phyloP scores from a whole-genome alignment of 1,140 invertebrate genomes.

The Plutomurus gul region DNA sequence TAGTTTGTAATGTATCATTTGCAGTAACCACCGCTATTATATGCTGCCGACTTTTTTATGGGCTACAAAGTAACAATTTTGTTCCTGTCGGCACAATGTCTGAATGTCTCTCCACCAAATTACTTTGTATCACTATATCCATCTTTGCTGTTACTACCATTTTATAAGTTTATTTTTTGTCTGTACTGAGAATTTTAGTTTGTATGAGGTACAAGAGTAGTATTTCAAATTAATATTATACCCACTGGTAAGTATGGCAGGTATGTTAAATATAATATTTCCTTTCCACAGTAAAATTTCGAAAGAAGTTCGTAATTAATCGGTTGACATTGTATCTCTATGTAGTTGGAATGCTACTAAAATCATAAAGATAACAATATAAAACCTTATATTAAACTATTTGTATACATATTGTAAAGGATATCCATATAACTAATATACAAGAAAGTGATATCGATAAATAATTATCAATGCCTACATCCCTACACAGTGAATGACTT shows the following conservation, averaged over 20 bases:
- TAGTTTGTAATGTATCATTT: too few relatives aligned
- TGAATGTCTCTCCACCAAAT: background rate
- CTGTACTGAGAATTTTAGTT: constrained; percentile 25
- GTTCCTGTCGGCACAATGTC: background rate
- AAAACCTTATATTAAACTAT: background rate
- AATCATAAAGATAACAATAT: background rate
- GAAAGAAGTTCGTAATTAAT: background rate
- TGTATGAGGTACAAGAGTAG: constrained; percentile 9
- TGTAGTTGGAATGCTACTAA: too few relatives aligned
- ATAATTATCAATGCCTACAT: background rate
- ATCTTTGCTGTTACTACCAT: background rate
- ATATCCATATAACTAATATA: background rate
- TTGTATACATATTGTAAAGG: too few relatives aligned
- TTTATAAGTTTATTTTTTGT: constrained; percentile 22
- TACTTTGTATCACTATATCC: background rate
- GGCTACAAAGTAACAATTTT: too few relatives aligned
- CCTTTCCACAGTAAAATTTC: background rate
- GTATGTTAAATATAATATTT: background rate
- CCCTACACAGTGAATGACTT: background rate
- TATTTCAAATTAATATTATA: background rate
- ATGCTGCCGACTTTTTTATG: too few relatives aligned
- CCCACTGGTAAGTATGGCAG: background rate
- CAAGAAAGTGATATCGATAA: background rate
- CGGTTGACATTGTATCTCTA: too few relatives aligned
- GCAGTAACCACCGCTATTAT: too few relatives aligned